Percentiles rank a stretch among this genome's conserved stretches.
These are phyloP conservation scores for Eupsilia transversa DNA, from an alignment of 2,888 invertebrate genomes.

Conservation along the genomic window DNA sequence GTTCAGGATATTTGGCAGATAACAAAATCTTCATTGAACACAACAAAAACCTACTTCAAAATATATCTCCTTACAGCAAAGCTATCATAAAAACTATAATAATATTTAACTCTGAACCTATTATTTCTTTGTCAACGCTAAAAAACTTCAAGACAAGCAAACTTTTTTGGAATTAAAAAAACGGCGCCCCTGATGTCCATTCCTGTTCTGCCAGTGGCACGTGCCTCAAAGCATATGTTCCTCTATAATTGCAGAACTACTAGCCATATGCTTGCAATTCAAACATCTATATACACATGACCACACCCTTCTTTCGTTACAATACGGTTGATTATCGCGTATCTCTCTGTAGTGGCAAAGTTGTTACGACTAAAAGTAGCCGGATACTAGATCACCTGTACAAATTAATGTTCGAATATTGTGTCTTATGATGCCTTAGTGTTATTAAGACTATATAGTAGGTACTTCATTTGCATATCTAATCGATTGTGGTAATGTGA, in stretches of 20 bases:
- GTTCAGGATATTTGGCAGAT: not conserved
- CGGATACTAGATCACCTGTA: constrained; percentile 67
- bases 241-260: constrained; percentile 76
- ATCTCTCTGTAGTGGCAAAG: not conserved
- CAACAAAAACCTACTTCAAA: not conserved
- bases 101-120: not conserved
- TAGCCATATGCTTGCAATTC: constrained; percentile 71
- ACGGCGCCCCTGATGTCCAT: constrained; percentile 35
- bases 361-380: constrained; percentile 55
- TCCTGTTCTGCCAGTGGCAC: constrained; percentile 72
- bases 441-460: constrained; percentile 26
- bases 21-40: not conserved
- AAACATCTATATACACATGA: constrained; percentile 18
- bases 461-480: constrained; percentile 50
- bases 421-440: constrained; percentile 58
- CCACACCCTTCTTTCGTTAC: not conserved
- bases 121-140: constrained; percentile 14
- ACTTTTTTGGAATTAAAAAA: constrained; percentile 42
- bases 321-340: constrained; percentile 51
- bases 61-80: not conserved
- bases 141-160: constrained; percentile 16
- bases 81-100: not conserved
- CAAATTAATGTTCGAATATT: constrained; percentile 58
- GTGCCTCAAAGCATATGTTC: constrained; percentile 78
- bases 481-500: constrained; percentile 34